These are phyloP conservation scores for Odontamblyopus rebecca DNA, from an alignment of 2,797 vertebrate genomes.

Conservation along the genomic window DNA sequence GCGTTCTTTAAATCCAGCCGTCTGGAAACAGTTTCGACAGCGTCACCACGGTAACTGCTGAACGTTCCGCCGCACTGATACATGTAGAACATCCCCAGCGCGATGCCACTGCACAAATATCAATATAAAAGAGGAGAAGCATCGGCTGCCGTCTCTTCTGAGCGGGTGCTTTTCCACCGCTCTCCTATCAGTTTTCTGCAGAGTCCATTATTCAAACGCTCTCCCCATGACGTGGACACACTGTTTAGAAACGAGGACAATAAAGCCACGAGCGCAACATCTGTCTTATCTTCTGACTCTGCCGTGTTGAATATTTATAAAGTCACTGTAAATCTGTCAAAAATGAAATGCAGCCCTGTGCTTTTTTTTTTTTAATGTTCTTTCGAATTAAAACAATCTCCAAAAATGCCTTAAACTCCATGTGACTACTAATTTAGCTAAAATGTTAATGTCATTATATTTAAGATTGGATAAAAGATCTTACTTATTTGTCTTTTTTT, in stretches of 20 bases:
- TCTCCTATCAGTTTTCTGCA: conserved; percentile 3
- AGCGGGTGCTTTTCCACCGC: neutral
- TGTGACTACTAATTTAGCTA: no score
- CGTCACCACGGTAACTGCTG: no score
- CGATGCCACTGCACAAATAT: no score
- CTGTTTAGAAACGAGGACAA: neutral
- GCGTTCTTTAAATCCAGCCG: no score
- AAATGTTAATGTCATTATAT: no score
- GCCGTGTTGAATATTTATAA: neutral
- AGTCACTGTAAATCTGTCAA: neutral
- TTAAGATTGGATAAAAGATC: no score
- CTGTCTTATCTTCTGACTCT: neutral
- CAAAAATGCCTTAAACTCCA: neutral
- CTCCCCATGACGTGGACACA: conserved; percentile 2
- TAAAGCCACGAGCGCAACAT: neutral
- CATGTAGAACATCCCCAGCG: no score
- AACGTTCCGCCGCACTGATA: no score
- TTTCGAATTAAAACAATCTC: neutral
- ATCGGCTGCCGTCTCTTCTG: no score
- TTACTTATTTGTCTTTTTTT: no score
- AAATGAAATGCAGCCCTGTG: neutral
- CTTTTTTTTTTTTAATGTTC: neutral
- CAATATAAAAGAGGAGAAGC: no score
- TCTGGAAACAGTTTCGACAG: no score
- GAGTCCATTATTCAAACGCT: conserved; percentile 5